A percentile compares a stretch with the other conserved stretches of the same genome.
phyloP scores from a whole-genome alignment of 1,140 invertebrate genomes.

The Samia ricini region DNA sequence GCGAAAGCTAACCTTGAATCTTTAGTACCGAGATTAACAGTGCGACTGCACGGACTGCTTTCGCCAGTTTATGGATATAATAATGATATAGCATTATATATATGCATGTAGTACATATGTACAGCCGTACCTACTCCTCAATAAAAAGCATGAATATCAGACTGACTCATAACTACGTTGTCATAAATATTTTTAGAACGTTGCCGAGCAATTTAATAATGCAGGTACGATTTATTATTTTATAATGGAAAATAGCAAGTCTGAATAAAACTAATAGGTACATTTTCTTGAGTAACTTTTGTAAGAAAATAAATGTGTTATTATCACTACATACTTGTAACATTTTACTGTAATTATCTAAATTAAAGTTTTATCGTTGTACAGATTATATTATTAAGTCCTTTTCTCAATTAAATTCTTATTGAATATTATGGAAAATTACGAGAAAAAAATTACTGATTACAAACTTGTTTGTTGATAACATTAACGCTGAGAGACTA shows the following conservation, averaged over 20 bases:
- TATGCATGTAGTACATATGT: slow-evolving; percentile 1
- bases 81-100: slow-evolving; percentile 23
- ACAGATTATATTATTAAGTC: no score
- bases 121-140: slow-evolving; percentile 10
- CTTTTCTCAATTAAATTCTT: no score
- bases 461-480: no score
- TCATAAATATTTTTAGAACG: slow-evolving; percentile 67
- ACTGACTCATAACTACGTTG: slow-evolving; percentile 36
- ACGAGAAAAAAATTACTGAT: no score
- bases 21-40: slow-evolving; percentile 48
- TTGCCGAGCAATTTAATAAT: slow-evolving; percentile 24
- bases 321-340: no score
- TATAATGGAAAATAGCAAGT: background rate
- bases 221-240: slow-evolving; percentile 12
- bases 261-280: background rate
- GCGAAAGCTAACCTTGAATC: slow-evolving; percentile 66
- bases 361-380: no score
- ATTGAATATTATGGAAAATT: no score
- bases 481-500: no score
- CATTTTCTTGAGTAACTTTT: background rate
- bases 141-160: slow-evolving; percentile 29
- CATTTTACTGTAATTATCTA: no score
- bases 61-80: slow-evolving; percentile 38
- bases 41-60: slow-evolving; percentile 43
- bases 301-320: background rate